phyloP scores from a whole-genome alignment of 2,888 invertebrate species.

The Heliconius cydno region DNA sequence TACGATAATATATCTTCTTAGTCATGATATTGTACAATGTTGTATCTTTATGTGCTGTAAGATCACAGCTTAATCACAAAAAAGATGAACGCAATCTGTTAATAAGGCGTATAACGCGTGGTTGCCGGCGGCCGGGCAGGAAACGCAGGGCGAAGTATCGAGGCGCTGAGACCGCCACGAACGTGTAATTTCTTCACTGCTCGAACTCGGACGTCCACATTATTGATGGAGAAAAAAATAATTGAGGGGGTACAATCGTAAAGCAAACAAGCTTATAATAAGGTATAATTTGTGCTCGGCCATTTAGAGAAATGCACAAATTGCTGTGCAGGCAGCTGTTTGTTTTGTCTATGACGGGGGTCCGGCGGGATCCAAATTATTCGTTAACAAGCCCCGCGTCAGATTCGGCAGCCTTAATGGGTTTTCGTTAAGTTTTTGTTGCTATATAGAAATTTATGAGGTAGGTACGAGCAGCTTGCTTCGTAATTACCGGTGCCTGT shows the following conservation, averaged over 20 bases:
- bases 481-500: conserved; percentile 63
- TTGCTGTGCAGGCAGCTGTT: conserved; percentile 80
- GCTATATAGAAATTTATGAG: conserved; percentile 78
- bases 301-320: conserved; percentile 84
- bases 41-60: not conserved
- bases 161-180: conserved; percentile 74
- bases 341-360: conserved; percentile 84
- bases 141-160: conserved; percentile 58
- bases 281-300: conserved; percentile 83
- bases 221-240: conserved; percentile 82
- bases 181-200: conserved; percentile 79
- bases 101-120: conserved; percentile 47
- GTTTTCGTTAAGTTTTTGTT: conserved; percentile 82
- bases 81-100: conserved; percentile 50
- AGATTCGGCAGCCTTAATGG: conserved; percentile 84
- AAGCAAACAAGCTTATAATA: conserved; percentile 84
- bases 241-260: conserved; percentile 82
- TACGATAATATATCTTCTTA: conserved; percentile 27
- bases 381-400: conserved; percentile 83
- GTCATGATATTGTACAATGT: conserved; percentile 44
- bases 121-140: conserved; percentile 49
- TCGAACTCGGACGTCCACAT: conserved; percentile 69
- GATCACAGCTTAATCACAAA: conserved; percentile 55
- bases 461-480: conserved; percentile 64
- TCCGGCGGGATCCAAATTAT: conserved; percentile 77